phyloP scores from a whole-genome alignment of 35 echinoderm and acorn worm species.

The Amphiura filiformis region DNA sequence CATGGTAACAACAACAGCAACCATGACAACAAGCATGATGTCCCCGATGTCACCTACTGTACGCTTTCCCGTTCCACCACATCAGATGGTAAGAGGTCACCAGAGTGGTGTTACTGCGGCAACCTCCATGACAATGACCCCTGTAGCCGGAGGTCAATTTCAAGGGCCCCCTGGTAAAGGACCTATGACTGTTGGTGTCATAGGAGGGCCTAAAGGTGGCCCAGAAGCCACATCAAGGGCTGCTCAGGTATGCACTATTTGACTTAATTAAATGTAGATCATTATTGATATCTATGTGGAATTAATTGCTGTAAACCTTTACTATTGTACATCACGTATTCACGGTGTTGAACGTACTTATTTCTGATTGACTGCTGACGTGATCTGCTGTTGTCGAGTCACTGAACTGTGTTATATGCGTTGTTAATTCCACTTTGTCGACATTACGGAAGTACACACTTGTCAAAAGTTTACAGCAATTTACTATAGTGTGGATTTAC shows the following conservation, averaged over 20 bases:
- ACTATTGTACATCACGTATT: too few relatives aligned
- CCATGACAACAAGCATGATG: background rate
- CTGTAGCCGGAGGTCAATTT: background rate
- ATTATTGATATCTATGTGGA: too few relatives aligned
- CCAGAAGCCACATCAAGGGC: background rate
- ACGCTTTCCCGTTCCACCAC: constrained; percentile 29
- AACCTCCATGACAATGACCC: background rate
- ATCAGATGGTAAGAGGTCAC: background rate
- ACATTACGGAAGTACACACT: too few relatives aligned
- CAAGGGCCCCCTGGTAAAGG: background rate
- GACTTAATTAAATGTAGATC: too few relatives aligned
- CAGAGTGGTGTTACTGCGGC: background rate
- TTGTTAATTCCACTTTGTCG: too few relatives aligned
- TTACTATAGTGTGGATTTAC: too few relatives aligned
- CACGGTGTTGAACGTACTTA: too few relatives aligned
- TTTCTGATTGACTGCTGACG: too few relatives aligned
- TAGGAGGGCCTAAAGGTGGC: background rate
- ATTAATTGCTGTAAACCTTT: too few relatives aligned
- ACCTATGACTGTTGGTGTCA: background rate
- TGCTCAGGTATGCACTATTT: background rate
- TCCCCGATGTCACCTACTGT: constrained; percentile 8
- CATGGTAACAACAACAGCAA: constrained; percentile 48
- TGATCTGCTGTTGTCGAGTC: too few relatives aligned
- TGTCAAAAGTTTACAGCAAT: too few relatives aligned
- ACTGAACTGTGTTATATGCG: too few relatives aligned